Conservation (phyloP, 1,140 invertebrate species). For the Philopotamus ludificatus region DNA sequence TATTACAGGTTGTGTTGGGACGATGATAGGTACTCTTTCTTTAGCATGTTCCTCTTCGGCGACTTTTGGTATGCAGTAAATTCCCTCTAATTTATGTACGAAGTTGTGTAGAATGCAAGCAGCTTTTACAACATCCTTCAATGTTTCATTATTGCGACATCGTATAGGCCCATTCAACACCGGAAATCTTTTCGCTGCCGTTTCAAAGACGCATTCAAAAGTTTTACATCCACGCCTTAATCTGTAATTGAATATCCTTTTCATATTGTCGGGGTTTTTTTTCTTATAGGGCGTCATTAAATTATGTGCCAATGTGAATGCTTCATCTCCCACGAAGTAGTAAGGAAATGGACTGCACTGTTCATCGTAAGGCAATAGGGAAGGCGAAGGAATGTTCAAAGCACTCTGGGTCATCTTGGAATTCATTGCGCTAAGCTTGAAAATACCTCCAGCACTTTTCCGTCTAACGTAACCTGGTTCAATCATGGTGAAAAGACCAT, state of each 20-base stretch:
- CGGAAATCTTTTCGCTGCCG: not conserved
- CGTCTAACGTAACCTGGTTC: not conserved
- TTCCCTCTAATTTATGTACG: slow-evolving; percentile 31
- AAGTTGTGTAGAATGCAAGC: slow-evolving; percentile 35
- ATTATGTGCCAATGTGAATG: not conserved
- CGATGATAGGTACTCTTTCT: slow-evolving; percentile 11
- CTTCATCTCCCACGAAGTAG: not conserved
- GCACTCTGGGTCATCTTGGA: too few relatives aligned
- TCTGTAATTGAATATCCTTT: slow-evolving; percentile 1
- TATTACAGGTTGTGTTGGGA: not conserved
- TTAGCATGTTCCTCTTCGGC: slow-evolving; percentile 28
- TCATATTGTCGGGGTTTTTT: not conserved
- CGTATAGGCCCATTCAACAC: too few relatives aligned
- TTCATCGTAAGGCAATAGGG: not conserved
- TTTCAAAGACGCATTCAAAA: not conserved
- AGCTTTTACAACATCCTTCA: slow-evolving; percentile 39
- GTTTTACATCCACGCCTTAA: not conserved
- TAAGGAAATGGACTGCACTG: not conserved
- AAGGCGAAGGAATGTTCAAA: not conserved
- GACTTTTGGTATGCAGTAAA: slow-evolving; percentile 12
- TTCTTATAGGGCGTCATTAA: not conserved
- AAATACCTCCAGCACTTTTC: not conserved
- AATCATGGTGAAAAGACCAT: not conserved
- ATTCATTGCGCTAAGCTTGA: too few relatives aligned
- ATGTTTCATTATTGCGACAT: too few relatives aligned